Evolutionary conservation across 2,888 invertebrate genomes (phyloP).

Genomic region (Tenodera sinensis): DNA sequence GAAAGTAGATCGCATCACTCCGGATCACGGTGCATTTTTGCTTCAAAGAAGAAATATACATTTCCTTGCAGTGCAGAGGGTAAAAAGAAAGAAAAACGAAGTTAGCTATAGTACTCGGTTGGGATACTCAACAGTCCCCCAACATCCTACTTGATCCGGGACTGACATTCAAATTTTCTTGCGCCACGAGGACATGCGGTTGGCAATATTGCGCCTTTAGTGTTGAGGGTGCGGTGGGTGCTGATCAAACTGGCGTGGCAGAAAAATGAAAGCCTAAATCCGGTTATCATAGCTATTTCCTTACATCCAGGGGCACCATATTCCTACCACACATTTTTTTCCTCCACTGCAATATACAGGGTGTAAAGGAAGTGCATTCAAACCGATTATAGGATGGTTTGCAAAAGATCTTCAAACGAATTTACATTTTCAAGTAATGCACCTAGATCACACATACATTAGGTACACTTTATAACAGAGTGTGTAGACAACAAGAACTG

Average conservation of each 20-base stretch:
- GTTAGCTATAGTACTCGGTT: neutral
- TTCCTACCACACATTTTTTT: neutral
- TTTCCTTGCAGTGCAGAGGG: neutral
- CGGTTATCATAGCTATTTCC: slow-evolving; percentile 52
- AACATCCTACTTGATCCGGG: slow-evolving; percentile 42
- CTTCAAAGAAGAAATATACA: neutral
- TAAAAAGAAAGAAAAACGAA: neutral
- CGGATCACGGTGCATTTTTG: slow-evolving; percentile 1
- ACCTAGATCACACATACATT: too few species aligned
- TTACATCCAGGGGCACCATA: slow-evolving; percentile 34
- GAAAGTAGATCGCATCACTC: neutral
- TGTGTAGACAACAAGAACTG: too few species aligned
- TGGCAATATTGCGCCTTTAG: slow-evolving; percentile 16
- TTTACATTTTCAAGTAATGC: too few species aligned
- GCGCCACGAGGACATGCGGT: neutral
- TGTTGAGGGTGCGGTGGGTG: neutral
- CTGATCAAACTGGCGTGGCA: slow-evolving; percentile 50
- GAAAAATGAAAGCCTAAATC: slow-evolving; percentile 54
- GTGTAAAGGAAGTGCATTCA: neutral
- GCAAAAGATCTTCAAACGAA: too few species aligned
- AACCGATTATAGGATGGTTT: too few species aligned
- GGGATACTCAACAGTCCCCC: neutral
- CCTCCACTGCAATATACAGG: neutral
- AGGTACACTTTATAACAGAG: too few species aligned
- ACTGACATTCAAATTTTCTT: slow-evolving; percentile 50